Base-by-base conservation (phyloP, 2,888 invertebrate species). In the Labia minor region DNA sequence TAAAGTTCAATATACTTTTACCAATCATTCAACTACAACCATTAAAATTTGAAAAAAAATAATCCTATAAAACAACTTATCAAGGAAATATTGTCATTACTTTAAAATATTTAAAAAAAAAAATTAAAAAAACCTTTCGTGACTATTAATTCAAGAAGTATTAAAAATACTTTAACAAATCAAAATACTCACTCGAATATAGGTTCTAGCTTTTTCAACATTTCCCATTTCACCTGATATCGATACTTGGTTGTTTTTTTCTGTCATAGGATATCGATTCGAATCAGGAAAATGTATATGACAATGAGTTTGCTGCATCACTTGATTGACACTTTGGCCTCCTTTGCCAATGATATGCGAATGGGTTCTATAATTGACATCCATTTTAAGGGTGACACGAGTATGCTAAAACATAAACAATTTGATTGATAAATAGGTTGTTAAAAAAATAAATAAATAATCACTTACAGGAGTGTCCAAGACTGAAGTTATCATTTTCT, bases 231-330 rank as follows among this genome's bases (percentile, higher is more conserved):
- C 92, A 0, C 97, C 97, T 37, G 96, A 93, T 72, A 97, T 91
- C 65, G 95, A 95, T 65, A 97, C 97, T 80, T 97, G 97, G 81
- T 98, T 97, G 76, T 95, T 96, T 80, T 98, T 98, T 79, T 95
- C 95, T 64, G 87, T 86, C 37, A 89, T 86, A 79, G 90, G 95
- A 73, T 90, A 93, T 68, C 95, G 86, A 81, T 97, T 97, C 64
- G 95, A 95, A 78, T 99, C 98, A 63, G 98, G 98, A 79, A 98
- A 98, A 80, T 98, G 98, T 72, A 99, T 96, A 78, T 98, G 98
- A 74, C 97, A 98, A 19, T 89, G 87, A 0, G 98, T 97, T 74
- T 94, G 92, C 74, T 93, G 91, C 97, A 97, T 96, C 70, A 95
- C 92, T 68, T 87, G 83, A 74, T 88, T 89, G 72, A 90, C 90